A percentile compares a stretch with the other conserved stretches of the same genome.
These are phyloP conservation scores for Engraulis encrasicolus DNA, from an alignment of 2,113 vertebrate genomes.

Conservation along the genomic window DNA sequence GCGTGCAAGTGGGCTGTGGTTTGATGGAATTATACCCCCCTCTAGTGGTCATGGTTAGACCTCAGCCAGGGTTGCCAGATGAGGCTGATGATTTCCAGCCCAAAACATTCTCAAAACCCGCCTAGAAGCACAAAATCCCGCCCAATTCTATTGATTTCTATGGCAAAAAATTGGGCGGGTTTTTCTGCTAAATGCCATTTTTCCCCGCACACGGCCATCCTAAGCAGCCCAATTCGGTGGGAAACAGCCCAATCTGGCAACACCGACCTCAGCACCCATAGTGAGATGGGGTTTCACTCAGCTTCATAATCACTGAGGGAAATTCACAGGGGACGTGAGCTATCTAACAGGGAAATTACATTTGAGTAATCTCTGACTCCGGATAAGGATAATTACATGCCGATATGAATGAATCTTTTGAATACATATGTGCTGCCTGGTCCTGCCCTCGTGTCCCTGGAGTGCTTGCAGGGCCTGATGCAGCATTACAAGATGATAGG, in stretches of 20 bases:
- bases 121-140: no score
- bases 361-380: not conserved
- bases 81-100: no score
- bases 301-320: not conserved
- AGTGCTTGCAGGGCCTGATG: not conserved
- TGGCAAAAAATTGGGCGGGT: no score
- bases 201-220: no score
- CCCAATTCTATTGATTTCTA: no score
- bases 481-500: not conserved
- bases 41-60: conserved; percentile 25
- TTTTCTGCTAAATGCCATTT: no score
- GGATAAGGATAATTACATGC: not conserved
- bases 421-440: not conserved
- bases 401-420: not conserved
- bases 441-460: not conserved
- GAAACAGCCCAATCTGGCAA: no score
- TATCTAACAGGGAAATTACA: not conserved
- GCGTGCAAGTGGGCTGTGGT: not conserved
- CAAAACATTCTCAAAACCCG: no score
- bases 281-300: not conserved
- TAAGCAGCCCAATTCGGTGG: no score
- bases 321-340: not conserved
- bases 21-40: conserved; percentile 28
- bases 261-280: no score
- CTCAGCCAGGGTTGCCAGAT: no score